Base-by-base conservation (phyloP, 64 coral and sea anemone species). In the Montipora sp. region DNA sequence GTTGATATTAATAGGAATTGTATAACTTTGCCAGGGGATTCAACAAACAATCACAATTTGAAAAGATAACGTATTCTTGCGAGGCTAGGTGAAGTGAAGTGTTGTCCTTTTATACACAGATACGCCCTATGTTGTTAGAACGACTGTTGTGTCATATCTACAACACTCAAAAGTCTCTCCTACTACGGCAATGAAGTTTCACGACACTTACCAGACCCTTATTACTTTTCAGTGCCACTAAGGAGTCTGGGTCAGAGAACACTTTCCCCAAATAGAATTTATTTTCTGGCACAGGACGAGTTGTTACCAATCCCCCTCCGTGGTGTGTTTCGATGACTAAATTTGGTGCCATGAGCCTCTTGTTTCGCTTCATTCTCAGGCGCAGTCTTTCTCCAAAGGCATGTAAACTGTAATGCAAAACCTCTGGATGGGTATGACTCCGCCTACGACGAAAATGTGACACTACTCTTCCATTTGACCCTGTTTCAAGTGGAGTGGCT, bases 181-280 rank as follows among this genome's bases (percentile, higher is more conserved):
- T 36, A 36, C 27, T 36, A 36, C 27, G 27, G 27, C 27, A 36
- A 36, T 36, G 27, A 36, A 36, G 27, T 36, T 57, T 6, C 8
- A 15, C 13, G 13, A 63, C 59, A 63, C 91, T 79, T 80, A 93
- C 91, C 83, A 93, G 36, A 21, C 83, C 76, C 13, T 7, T 50
- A 14, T 93, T 44, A 10, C 59, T 48, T 55, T 46, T 80, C 68
- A 93, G 14, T 15, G 83, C 91, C 45, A 93, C 91, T 16, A 71
- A 48, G 9, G 91, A 93, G 20, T 73, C 59, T 83, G 91, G 83
- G 23, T 93, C 59, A 11, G 82, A 79, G 3, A 47, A 51, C 19
- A 93, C 83, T 63, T 93, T 59, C 21, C 91, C 91, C 51, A 87
- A 65, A 55, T 80, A 93, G 13, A 87, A 88, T 18, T 45, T 47